Percentiles rank a stretch among this genome's conserved stretches.
Evolutionary conservation across 2,888 invertebrate genomes (phyloP).

Genomic region (Pterostichus madidus): DNA sequence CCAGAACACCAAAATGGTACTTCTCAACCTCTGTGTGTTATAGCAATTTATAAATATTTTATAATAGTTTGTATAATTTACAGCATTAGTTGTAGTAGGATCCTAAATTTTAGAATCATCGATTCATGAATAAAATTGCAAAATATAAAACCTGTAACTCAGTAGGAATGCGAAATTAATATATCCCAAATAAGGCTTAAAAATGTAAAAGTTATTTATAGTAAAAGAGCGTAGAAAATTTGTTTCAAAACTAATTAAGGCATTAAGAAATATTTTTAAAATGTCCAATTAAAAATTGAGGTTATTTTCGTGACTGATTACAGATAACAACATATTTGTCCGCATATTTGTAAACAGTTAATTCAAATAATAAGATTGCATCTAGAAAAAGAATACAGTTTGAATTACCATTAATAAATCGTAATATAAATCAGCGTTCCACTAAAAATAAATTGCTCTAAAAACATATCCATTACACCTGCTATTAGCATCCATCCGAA

Average conservation of each 20-base stretch:
- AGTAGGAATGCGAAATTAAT: constrained; percentile 1
- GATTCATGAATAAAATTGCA: too few relatives aligned
- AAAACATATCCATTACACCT: constrained; percentile 52
- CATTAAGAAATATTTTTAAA: background rate
- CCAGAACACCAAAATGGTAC: too few relatives aligned
- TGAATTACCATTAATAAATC: constrained; percentile 48
- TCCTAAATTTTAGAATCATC: too few relatives aligned
- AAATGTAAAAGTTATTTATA: background rate
- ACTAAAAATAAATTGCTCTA: constrained; percentile 51
- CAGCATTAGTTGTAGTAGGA: too few relatives aligned
- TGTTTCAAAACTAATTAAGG: constrained; percentile 24
- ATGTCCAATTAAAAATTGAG: constrained; percentile 37
- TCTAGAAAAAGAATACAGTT: constrained; percentile 34
- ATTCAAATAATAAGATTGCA: constrained; percentile 21
- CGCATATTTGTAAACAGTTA: constrained; percentile 1
- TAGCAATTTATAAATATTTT: too few relatives aligned
- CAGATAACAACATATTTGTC: constrained; percentile 22
- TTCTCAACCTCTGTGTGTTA: too few relatives aligned
- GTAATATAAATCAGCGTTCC: constrained; percentile 41
- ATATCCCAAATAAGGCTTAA: constrained; percentile 5
- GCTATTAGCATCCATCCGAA: constrained; percentile 38
- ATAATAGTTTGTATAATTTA: too few relatives aligned
- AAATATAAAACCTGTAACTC: too few relatives aligned
- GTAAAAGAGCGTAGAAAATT: constrained; percentile 21
- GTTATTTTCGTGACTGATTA: constrained; percentile 43